phyloP scores from a whole-genome alignment of 1,140 invertebrate genomes.

The Neodiprion fabricii region DNA sequence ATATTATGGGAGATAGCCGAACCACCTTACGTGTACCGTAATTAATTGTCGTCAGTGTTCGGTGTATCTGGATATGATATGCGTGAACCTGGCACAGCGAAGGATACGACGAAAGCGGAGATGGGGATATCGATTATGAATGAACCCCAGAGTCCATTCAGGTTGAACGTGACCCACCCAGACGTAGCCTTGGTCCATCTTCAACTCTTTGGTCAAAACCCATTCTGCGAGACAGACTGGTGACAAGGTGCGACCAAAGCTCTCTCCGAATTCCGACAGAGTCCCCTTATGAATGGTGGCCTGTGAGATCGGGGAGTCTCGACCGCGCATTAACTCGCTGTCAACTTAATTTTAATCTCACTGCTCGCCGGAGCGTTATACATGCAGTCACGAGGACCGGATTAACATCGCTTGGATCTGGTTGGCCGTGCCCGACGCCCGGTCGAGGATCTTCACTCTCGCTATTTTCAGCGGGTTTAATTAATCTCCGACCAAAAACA shows the following conservation, averaged over 20 bases:
- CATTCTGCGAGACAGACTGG: conserved; percentile 33
- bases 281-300: not conserved
- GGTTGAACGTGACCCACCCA: conserved; percentile 46
- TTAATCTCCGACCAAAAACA: conserved; percentile 57
- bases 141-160: conserved; percentile 49
- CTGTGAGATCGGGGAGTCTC: conserved; percentile 13
- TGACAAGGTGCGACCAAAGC: not conserved
- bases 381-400: conserved; percentile 19
- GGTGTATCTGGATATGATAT: too few species aligned
- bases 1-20: not conserved
- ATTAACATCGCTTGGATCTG: conserved; percentile 38
- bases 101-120: conserved; percentile 9
- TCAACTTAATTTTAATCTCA: conserved; percentile 17
- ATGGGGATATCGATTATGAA: conserved; percentile 49
- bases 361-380: conserved; percentile 15
- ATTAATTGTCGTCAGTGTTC: too few species aligned
- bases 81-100: conserved; percentile 27
- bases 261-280: not conserved
- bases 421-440: conserved; percentile 12
- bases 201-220: conserved; percentile 40
- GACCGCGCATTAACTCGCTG: conserved; percentile 30
- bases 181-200: conserved; percentile 40
- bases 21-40: too few species aligned
- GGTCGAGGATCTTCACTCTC: conserved; percentile 9
- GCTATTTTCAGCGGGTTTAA: conserved; percentile 55